Evolutionary conservation across 2,797 vertebrate genomes (phyloP), one percentile per base, ranked within the genome.

Genomic region (Austrolebias charrua): DNA sequence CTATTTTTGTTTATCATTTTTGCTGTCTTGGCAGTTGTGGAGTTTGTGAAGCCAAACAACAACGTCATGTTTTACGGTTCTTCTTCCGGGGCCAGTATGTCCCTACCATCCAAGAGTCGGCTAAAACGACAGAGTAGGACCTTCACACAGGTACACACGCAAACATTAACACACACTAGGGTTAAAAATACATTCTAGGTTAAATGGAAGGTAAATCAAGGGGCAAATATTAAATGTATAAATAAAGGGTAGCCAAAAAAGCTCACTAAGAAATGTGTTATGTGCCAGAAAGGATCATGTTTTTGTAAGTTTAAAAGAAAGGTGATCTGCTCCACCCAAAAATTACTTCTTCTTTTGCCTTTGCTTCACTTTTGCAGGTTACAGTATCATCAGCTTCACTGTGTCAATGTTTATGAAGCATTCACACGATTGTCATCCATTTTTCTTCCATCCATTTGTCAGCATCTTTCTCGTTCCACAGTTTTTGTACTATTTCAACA

Each of bases 61-160:
- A 60, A 53, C 91, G 78, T 76, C 59, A 96, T 98, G 96, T 98
- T 98, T 66, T 98, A 98, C 81, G 95, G 95, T 71, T 94, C 95
- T 6, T 94, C 95, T 1, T 94, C 95, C 6, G 89, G 90, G 87
- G 92, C 95, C 75, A 91, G 91, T 84, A 95, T 96, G 96, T 94
- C 95, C 73, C 95, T 97, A 0, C 95, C 96, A 0, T 93, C 94
- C 82, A 98, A 97, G 90, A 94, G 71, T 87, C 95, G 94, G 16
- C 89, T 98, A 73, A 97, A 96, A 85, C 94, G 95, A 14, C 96
- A 97, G 90, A 92, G 95, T 85, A 93, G 95, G 46, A 94, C 96
- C 57, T 93, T 98, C 72, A 96, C 96, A 0, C 93, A 94, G 46
- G 91, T 95, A 47, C 65, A 63, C 19, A 50, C 38, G 29, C 44